Percentiles rank a stretch among this genome's conserved stretches.
Evolutionary conservation across 1,140 invertebrate species (phyloP).

Genomic region (Zaprionus ghesquierei): DNA sequence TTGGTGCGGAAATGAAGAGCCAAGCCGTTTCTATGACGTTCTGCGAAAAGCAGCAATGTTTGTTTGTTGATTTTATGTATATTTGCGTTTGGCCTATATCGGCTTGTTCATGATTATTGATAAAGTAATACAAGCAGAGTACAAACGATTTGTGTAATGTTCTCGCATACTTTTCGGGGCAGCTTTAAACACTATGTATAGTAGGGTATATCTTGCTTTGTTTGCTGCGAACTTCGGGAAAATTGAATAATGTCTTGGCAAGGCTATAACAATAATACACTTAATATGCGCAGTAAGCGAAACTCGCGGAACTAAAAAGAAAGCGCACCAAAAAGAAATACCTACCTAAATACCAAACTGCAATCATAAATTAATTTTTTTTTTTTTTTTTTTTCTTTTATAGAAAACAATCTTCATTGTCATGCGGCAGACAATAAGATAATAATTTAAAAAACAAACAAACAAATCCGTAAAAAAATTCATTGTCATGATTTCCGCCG

Average conservation of each 20-base stretch:
- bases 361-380: constrained; percentile 14
- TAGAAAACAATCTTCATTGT: constrained; percentile 38
- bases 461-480: constrained; percentile 74
- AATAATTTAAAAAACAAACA: constrained; percentile 50
- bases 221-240: no score
- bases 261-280: neutral
- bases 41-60: no score
- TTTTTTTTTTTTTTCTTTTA: no score
- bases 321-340: neutral
- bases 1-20: neutral
- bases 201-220: no score
- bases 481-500: constrained; percentile 74
- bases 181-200: no score
- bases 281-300: constrained; percentile 1
- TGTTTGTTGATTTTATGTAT: constrained; percentile 1
- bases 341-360: neutral
- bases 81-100: constrained; percentile 29
- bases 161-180: neutral
- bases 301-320: neutral
- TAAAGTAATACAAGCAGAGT: constrained; percentile 27
- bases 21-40: constrained; percentile 21
- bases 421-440: constrained; percentile 56
- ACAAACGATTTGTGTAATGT: neutral
- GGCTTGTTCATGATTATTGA: constrained; percentile 26
- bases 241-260: no score